phyloP scores from a whole-genome alignment of 2,113 vertebrate species.

The Tilapia sparmanii region DNA sequence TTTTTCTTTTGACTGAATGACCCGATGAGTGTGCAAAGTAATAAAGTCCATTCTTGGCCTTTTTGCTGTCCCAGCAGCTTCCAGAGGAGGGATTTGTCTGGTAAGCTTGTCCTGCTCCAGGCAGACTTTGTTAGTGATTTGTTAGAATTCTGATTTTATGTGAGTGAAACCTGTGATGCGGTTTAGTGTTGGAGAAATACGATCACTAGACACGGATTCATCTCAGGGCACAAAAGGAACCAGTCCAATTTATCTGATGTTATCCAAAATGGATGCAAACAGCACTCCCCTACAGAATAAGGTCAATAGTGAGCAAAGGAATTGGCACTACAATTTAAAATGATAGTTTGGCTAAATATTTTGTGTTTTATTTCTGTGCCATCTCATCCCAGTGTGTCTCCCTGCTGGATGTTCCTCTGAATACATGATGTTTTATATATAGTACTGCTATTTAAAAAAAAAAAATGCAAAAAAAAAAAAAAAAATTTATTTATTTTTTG shows the following conservation, averaged over 20 bases:
- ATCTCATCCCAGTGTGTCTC: not conserved
- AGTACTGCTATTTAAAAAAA: not conserved
- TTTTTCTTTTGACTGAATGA: not conserved
- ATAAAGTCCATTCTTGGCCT: conserved; percentile 29
- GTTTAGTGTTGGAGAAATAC: not conserved
- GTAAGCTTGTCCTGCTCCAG: conserved; percentile 44
- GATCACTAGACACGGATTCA: not conserved
- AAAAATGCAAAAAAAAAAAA: accelerated
- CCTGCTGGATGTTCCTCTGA: not conserved
- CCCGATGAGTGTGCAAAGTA: not conserved
- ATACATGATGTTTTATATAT: not conserved
- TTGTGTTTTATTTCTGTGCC: not conserved
- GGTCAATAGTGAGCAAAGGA: not conserved
- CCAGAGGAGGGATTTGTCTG: conserved; percentile 37
- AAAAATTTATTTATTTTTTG: too few species aligned
- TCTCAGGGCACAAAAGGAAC: not conserved
- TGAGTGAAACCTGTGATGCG: not conserved
- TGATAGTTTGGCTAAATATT: not conserved
- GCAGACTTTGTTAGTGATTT: not conserved
- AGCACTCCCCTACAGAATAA: not conserved
- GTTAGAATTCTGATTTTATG: not conserved
- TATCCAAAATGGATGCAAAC: not conserved
- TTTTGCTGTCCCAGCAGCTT: conserved; percentile 51
- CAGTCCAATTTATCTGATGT: not conserved
- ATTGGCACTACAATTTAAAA: not conserved